Conservation (phyloP, 2,113 vertebrate genomes). For the Dolichotis patagonum region DNA sequence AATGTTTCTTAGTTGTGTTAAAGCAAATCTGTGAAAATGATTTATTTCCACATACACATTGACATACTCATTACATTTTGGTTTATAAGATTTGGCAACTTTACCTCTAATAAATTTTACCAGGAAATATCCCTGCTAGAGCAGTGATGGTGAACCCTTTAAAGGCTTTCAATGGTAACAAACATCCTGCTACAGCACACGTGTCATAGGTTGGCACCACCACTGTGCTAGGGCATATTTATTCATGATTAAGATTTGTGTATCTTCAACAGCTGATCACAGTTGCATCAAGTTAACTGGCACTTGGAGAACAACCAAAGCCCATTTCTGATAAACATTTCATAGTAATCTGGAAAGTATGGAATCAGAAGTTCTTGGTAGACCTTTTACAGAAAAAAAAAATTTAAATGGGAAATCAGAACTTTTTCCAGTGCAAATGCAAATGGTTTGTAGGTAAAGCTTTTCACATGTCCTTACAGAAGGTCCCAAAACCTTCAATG, state of each 20-base stretch:
- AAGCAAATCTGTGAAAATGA: constrained; percentile 34
- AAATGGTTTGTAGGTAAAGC: constrained; percentile 30
- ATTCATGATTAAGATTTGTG: background rate
- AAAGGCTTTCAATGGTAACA: background rate
- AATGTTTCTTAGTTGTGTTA: background rate
- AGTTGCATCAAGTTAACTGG: background rate
- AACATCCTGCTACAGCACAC: background rate
- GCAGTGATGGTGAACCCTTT: background rate
- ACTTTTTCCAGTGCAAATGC: constrained; percentile 25
- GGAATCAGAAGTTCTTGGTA: constrained; percentile 32
- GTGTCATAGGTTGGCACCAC: background rate
- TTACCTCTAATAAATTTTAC: constrained; percentile 13
- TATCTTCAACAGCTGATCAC: constrained; percentile 15
- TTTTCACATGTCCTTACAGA: background rate
- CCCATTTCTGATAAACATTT: constrained; percentile 35
- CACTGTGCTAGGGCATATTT: background rate
- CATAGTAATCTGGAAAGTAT: constrained; percentile 15
- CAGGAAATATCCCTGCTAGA: background rate
- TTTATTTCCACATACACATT: background rate
- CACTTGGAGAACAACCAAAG: background rate
- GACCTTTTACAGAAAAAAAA: background rate
- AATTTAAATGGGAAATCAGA: constrained; percentile 15
- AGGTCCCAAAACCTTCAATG: background rate
- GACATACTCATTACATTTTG: constrained; percentile 30
- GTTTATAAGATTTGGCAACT: background rate